These are phyloP conservation scores for Kryptolebias ocellatus DNA, from an alignment of 2,797 vertebrate genomes.

Conservation along the genomic window DNA sequence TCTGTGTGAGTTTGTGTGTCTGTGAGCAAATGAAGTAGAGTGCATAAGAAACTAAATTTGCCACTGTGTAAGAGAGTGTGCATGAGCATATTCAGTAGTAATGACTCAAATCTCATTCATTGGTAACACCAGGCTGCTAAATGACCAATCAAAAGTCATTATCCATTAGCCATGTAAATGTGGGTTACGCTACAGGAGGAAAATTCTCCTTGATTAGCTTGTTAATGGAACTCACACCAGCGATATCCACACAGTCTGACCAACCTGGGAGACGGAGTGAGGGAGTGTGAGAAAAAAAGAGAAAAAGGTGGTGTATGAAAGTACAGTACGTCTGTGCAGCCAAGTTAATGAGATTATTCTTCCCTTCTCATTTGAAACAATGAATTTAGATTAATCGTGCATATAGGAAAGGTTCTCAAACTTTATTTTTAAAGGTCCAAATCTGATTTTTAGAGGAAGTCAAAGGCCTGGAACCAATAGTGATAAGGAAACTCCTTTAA, in stretches of 20 bases:
- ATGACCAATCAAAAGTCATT: conserved; percentile 83
- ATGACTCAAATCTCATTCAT: conserved; percentile 79
- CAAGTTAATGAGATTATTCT: not conserved
- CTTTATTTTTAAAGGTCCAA: too few relatives aligned
- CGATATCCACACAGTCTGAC: conserved; percentile 54
- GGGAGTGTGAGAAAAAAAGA: not conserved
- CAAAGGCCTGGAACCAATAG: too few relatives aligned
- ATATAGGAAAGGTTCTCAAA: not conserved
- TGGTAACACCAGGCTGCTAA: conserved; percentile 78
- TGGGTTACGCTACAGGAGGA: conserved; percentile 73
- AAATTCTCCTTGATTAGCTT: conserved; percentile 74
- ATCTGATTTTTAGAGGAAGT: too few relatives aligned
- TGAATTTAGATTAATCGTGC: not conserved
- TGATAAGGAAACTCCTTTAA: too few relatives aligned
- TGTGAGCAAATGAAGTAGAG: conserved; percentile 57
- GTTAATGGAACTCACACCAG: conserved; percentile 72
- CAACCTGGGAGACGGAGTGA: conserved; percentile 13
- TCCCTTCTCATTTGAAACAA: not conserved
- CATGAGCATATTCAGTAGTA: conserved; percentile 66
- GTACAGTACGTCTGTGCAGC: conserved; percentile 6
- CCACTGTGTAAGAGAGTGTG: conserved; percentile 59
- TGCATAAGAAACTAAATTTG: conserved; percentile 67
- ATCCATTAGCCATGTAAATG: conserved; percentile 83
- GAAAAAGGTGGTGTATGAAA: not conserved
- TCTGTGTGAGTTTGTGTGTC: conserved; percentile 63